Conservation (phyloP, 2,888 invertebrate species). For the Apamea monoglypha region DNA sequence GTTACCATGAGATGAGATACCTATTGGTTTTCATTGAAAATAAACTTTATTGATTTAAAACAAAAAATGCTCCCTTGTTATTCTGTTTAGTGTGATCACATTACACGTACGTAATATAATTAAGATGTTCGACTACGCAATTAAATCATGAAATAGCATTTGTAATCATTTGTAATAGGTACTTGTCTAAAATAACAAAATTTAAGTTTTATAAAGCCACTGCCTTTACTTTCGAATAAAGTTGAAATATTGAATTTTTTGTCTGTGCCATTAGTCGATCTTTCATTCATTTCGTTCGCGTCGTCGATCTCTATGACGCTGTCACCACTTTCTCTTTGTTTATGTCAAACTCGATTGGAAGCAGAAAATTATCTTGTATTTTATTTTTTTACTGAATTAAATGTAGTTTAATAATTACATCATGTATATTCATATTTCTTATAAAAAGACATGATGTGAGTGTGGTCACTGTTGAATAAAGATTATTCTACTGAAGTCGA, state of each 20-base stretch:
- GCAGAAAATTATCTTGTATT: neutral
- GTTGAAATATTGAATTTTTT: neutral
- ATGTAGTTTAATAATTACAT: neutral
- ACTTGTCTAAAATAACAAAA: neutral
- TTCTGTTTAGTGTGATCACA: neutral
- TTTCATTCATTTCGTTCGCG: neutral
- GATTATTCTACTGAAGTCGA: neutral
- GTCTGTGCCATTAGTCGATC: neutral
- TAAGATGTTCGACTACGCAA: neutral
- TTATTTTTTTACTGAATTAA: neutral
- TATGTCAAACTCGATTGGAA: slow-evolving; percentile 24
- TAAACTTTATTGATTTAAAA: neutral
- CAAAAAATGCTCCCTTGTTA: neutral
- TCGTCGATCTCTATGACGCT: neutral
- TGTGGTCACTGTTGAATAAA: neutral
- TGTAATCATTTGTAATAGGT: too few species aligned
- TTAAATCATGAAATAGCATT: neutral
- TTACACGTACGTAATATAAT: neutral
- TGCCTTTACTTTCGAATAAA: neutral
- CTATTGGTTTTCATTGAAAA: neutral
- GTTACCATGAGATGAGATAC: neutral
- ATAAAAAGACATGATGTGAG: slow-evolving; percentile 16
- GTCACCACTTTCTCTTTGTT: slow-evolving; percentile 10
- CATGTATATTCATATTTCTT: neutral
- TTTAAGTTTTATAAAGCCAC: neutral